Evolutionary conservation across 2,113 vertebrate genomes (phyloP).

Genomic region (Colistium nudipinnis): DNA sequence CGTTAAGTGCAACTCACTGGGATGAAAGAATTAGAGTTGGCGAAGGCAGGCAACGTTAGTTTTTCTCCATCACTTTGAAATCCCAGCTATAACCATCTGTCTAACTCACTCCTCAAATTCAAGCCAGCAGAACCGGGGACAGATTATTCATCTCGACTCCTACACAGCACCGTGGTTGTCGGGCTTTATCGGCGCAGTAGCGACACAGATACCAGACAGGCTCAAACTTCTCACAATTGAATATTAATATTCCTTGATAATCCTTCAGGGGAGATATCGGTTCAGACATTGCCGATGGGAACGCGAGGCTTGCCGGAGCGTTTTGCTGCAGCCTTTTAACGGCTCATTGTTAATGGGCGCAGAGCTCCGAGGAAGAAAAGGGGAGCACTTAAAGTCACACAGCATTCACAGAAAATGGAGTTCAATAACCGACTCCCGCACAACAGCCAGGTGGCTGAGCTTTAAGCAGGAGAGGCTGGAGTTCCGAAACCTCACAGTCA

Average conservation of each 20-base stretch:
- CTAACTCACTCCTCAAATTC: conserved; percentile 66
- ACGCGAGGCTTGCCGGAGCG: conserved; percentile 29
- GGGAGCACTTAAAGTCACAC: conserved; percentile 26
- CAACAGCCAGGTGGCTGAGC: conserved; percentile 39
- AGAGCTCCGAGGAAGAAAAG: conserved; percentile 31
- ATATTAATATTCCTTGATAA: conserved; percentile 74
- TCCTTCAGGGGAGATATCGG: conserved; percentile 64
- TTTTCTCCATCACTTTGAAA: conserved; percentile 78
- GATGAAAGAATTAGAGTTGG: conserved; percentile 78
- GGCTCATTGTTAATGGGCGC: conserved; percentile 47
- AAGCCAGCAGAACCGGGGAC: conserved; percentile 56
- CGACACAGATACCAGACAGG: conserved; percentile 28
- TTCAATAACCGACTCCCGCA: conserved; percentile 23
- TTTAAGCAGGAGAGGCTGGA: conserved; percentile 34
- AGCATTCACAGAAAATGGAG: conserved; percentile 31
- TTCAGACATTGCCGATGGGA: conserved; percentile 50
- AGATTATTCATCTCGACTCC: conserved; percentile 59
- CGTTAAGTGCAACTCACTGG: conserved; percentile 74
- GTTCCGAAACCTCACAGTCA: conserved; percentile 57
- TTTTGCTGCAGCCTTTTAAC: conserved; percentile 57
- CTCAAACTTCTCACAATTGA: conserved; percentile 58
- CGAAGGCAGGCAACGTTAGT: conserved; percentile 69
- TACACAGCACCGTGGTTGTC: conserved; percentile 25
- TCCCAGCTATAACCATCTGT: conserved; percentile 77
- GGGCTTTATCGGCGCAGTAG: conserved; percentile 51